Evolutionary conservation across 2,888 invertebrate genomes (phyloP).

Genomic region (Cheilosia scutellata): DNA sequence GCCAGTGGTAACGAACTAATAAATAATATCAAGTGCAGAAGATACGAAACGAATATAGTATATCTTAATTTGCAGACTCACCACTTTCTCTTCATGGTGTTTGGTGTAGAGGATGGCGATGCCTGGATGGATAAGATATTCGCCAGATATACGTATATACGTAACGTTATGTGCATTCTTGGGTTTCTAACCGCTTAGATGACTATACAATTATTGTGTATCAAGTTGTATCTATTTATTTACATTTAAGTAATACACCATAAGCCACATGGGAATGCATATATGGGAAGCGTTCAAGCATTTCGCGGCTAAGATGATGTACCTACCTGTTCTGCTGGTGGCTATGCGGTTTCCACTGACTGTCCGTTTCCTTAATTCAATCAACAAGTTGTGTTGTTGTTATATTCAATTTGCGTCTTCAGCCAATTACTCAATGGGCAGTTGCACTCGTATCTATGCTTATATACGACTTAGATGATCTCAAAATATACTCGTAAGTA

Average conservation of each 20-base stretch:
- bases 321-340: conserved; percentile 12
- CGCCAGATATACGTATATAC: not conserved
- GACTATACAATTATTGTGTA: conserved; percentile 51
- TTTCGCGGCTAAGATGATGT: conserved; percentile 54
- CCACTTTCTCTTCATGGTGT: conserved; percentile 67
- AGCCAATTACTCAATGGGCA: too few relatives aligned
- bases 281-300: conserved; percentile 56
- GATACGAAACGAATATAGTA: conserved; percentile 53
- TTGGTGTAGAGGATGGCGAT: conserved; percentile 25
- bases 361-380: conserved; percentile 31
- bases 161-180: conserved; percentile 48
- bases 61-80: conserved; percentile 64
- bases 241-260: conserved; percentile 33
- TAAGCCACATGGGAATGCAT: conserved; percentile 50
- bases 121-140: conserved; percentile 8
- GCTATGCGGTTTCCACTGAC: conserved; percentile 29
- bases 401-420: too few relatives aligned
- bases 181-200: conserved; percentile 46
- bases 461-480: too few relatives aligned
- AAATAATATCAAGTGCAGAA: conserved; percentile 74
- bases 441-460: too few relatives aligned
- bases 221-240: conserved; percentile 21
- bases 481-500: too few relatives aligned
- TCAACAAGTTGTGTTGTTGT: not conserved
- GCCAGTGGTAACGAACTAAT: conserved; percentile 56